Conservation (phyloP, 2,888 invertebrate species). For the Sinohyriopsis cumingii region DNA sequence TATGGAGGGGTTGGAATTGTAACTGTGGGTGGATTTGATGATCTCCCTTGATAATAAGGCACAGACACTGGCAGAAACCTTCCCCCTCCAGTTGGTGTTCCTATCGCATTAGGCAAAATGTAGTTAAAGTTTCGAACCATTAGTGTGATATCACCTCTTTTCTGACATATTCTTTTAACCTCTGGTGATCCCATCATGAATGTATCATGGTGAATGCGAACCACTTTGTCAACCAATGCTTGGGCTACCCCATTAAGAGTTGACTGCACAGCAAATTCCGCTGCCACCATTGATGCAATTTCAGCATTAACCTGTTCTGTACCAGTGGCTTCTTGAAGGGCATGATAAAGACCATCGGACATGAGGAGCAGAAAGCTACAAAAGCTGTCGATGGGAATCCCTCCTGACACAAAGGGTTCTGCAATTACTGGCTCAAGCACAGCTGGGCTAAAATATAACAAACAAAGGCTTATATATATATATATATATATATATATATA, state of each 20-base stretch:
- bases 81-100: conserved; percentile 63
- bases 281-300: conserved; percentile 66
- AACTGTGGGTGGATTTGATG: conserved; percentile 33
- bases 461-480: conserved; percentile 1
- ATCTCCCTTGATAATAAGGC: conserved; percentile 37
- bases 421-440: conserved; percentile 86
- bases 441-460: conserved; percentile 74
- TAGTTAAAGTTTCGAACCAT: conserved; percentile 90
- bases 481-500: too few species aligned
- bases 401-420: conserved; percentile 85
- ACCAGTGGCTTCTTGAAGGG: conserved; percentile 85
- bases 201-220: conserved; percentile 86
- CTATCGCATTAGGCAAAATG: conserved; percentile 79
- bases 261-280: conserved; percentile 81
- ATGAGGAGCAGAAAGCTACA: conserved; percentile 88
- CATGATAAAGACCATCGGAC: conserved; percentile 88
- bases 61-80: conserved; percentile 43
- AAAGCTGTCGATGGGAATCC: conserved; percentile 84
- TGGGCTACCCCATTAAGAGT: conserved; percentile 88
- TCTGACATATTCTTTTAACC: conserved; percentile 69
- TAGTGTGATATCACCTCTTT: conserved; percentile 88
- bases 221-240: conserved; percentile 87
- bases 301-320: conserved; percentile 80
- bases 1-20: conserved; percentile 32
- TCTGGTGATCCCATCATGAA: conserved; percentile 75